phyloP scores from a whole-genome alignment of 1,140 invertebrate species.

The Trinorchestia longiramus region DNA sequence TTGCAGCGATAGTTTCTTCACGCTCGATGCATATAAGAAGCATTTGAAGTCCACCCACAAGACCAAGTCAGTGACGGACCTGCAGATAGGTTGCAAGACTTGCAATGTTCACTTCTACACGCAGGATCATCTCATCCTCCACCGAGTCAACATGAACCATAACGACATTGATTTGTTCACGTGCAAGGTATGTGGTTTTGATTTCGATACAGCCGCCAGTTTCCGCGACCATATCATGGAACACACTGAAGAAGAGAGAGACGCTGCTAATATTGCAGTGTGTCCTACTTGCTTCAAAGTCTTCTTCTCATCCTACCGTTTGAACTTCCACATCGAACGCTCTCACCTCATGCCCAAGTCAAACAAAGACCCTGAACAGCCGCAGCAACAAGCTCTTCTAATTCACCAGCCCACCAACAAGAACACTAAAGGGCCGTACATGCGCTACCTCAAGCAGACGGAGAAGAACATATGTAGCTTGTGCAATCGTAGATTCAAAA shows the following conservation, averaged over 20 bases:
- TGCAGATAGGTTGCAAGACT: constrained; percentile 61
- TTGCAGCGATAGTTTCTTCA: constrained; percentile 60
- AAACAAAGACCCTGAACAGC: constrained; percentile 24
- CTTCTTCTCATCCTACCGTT: constrained; percentile 63
- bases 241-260: constrained; percentile 63
- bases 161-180: constrained; percentile 59
- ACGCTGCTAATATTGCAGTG: constrained; percentile 61
- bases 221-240: constrained; percentile 61
- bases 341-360: constrained; percentile 54
- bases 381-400: background rate
- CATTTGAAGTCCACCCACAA: constrained; percentile 64
- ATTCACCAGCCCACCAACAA: constrained; percentile 57
- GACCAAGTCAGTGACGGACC: constrained; percentile 61
- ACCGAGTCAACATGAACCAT: constrained; percentile 65
- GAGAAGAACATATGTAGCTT: constrained; percentile 62
- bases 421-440: constrained; percentile 63
- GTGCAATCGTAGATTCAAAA: constrained; percentile 63
- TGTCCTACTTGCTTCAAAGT: constrained; percentile 64
- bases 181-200: constrained; percentile 62
- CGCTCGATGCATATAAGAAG: constrained; percentile 65
- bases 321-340: constrained; percentile 59
- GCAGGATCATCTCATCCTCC: constrained; percentile 61
- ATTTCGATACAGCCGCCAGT: constrained; percentile 56
- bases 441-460: constrained; percentile 61
- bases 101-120: constrained; percentile 65